Evolutionary conservation across 2,113 vertebrate genomes (phyloP).

Genomic region (Thinocorus orbignyianus): DNA sequence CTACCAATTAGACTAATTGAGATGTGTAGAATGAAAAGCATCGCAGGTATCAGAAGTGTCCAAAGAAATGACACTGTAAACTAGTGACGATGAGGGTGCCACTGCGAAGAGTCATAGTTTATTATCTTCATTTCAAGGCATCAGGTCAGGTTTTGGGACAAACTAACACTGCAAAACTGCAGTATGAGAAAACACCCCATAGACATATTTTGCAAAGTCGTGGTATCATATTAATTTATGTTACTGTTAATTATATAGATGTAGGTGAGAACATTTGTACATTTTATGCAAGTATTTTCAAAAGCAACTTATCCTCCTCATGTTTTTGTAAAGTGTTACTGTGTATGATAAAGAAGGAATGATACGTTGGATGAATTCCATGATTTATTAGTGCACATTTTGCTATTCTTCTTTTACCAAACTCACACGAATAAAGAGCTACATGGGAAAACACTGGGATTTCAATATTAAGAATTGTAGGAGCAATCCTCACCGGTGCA

Average conservation of each 20-base stretch:
- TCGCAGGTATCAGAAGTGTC: not conserved
- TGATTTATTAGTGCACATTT: not conserved
- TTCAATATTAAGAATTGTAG: not conserved
- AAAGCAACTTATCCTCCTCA: not conserved
- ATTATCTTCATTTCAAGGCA: not conserved
- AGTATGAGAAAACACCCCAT: not conserved
- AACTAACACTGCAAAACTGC: not conserved
- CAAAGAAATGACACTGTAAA: not conserved
- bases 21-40: not conserved
- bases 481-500: not conserved
- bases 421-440: not conserved
- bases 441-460: not conserved
- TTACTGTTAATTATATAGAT: not conserved
- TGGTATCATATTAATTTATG: not conserved
- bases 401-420: not conserved
- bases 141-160: not conserved
- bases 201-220: not conserved
- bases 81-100: not conserved
- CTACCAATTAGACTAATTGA: not conserved
- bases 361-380: not conserved
- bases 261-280: not conserved
- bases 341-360: not conserved
- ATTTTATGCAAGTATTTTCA: not conserved
- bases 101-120: not conserved
- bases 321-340: not conserved